Conservation (phyloP, 2,113 vertebrate species). For the Cricetomys ansorgei region DNA sequence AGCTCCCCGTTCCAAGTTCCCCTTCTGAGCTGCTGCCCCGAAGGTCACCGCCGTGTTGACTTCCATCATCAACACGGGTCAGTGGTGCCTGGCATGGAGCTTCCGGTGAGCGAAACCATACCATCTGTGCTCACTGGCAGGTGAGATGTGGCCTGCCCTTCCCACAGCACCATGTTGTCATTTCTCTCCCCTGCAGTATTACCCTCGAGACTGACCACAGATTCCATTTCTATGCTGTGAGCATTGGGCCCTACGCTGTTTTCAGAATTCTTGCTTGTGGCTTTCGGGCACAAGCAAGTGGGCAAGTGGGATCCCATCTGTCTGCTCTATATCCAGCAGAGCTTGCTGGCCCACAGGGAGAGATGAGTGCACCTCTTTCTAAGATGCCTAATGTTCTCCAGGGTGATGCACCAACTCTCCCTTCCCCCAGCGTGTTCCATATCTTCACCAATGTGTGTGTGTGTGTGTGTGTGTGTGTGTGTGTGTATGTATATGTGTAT, state of each 20-base stretch:
- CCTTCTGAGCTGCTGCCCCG: background rate
- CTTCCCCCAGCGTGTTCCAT: background rate
- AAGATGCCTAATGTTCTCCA: background rate
- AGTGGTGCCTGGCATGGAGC: background rate
- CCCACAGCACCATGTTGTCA: background rate
- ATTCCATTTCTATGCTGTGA: fast-evolving
- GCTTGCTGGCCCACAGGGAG: background rate
- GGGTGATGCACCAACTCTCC: background rate
- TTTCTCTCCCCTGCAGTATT: background rate
- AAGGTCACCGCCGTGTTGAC: background rate
- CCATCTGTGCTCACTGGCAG: background rate
- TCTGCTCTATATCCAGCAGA: background rate
- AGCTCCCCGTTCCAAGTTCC: fast-evolving
- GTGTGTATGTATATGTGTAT: background rate
- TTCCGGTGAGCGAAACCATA: background rate
- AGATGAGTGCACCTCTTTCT: background rate
- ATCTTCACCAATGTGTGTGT: background rate
- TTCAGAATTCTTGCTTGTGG: background rate
- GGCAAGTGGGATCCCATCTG: background rate
- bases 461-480: background rate
- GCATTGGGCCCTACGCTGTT: background rate
- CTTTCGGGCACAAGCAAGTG: too few relatives aligned
- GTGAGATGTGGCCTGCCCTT: background rate
- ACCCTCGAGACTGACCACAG: fast-evolving
- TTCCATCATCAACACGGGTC: background rate